Percentiles rank a stretch among this genome's conserved stretches.
Conservation (phyloP, 2,797 vertebrate genomes). For the Rachycentron canadum region DNA sequence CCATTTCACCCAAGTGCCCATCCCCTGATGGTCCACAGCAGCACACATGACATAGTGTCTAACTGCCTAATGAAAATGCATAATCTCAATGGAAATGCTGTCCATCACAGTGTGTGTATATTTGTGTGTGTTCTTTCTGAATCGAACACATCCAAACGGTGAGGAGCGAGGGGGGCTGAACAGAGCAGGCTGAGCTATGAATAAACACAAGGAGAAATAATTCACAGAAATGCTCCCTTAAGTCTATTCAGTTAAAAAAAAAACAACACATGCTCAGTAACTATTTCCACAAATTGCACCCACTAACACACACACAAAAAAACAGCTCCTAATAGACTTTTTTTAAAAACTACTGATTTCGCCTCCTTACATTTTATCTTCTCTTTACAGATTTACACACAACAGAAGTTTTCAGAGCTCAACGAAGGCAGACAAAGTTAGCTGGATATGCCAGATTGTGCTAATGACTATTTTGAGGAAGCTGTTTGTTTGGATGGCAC, state of each 20-base stretch:
- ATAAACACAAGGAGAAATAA: slow-evolving; percentile 36
- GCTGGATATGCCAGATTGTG: slow-evolving; percentile 24
- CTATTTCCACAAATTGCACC: slow-evolving; percentile 21
- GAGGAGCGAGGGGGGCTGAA: slow-evolving; percentile 14
- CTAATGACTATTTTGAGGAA: slow-evolving; percentile 42
- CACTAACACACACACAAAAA: slow-evolving; percentile 1
- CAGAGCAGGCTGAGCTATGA: slow-evolving; percentile 1
- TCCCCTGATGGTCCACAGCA: slow-evolving; percentile 59
- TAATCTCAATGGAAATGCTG: slow-evolving; percentile 71
- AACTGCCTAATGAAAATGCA: slow-evolving; percentile 73
- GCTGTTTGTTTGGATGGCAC: slow-evolving; percentile 44
- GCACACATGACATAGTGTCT: slow-evolving; percentile 68
- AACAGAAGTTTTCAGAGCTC: slow-evolving; percentile 1
- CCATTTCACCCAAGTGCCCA: slow-evolving; percentile 73
- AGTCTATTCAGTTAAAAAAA: slow-evolving; percentile 1
- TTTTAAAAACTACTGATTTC: background rate
- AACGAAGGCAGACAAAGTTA: slow-evolving; percentile 29
- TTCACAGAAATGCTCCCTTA: slow-evolving; percentile 21
- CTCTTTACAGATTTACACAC: background rate
- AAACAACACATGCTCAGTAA: background rate
- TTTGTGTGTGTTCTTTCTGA: slow-evolving; percentile 1
- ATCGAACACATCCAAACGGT: slow-evolving; percentile 24
- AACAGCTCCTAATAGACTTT: background rate
- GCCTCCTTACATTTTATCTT: background rate
- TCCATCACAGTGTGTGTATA: slow-evolving; percentile 44